A percentile compares a stretch with the other conserved stretches of the same genome.
These are phyloP conservation scores for Parascotia fuliginaria DNA, from an alignment of 2,888 invertebrate genomes.

Conservation along the genomic window DNA sequence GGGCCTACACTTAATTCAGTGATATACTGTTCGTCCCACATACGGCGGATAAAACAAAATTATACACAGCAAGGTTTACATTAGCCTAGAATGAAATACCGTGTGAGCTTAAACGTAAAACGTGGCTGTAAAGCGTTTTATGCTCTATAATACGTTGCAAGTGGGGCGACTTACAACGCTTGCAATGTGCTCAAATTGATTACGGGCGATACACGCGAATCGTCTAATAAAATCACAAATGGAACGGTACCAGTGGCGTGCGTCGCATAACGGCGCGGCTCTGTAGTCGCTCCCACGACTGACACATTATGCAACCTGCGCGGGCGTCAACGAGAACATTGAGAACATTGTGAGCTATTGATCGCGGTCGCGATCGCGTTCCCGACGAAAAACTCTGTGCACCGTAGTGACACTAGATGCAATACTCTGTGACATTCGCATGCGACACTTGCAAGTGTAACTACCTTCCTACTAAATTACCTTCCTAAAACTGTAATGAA, in stretches of 20 bases:
- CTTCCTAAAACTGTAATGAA: no score
- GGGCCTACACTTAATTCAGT: no score
- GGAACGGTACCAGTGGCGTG: slow-evolving; percentile 83
- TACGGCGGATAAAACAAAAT: slow-evolving; percentile 58
- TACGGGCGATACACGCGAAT: slow-evolving; percentile 80
- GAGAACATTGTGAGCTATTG: slow-evolving; percentile 61
- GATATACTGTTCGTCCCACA: slow-evolving; percentile 59
- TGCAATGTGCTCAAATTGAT: slow-evolving; percentile 73
- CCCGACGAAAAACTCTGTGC: slow-evolving; percentile 65
- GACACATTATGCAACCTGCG: slow-evolving; percentile 79
- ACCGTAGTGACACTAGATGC: slow-evolving; percentile 60
- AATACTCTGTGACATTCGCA: slow-evolving; percentile 38
- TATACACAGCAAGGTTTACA: slow-evolving; percentile 59
- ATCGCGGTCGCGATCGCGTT: slow-evolving; percentile 67
- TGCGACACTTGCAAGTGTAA: slow-evolving; percentile 14
- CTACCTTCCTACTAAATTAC: not conserved
- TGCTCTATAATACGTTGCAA: slow-evolving; percentile 70
- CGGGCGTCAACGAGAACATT: slow-evolving; percentile 56
- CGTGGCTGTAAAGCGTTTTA: slow-evolving; percentile 61
- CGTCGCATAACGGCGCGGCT: slow-evolving; percentile 78
- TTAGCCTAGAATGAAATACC: slow-evolving; percentile 58
- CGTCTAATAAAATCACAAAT: slow-evolving; percentile 83
- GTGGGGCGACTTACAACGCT: slow-evolving; percentile 70
- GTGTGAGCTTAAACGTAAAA: slow-evolving; percentile 67
- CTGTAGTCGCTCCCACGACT: slow-evolving; percentile 76